Base-by-base conservation (phyloP, 2,113 vertebrate species). In the Eulemur rufifrons region DNA sequence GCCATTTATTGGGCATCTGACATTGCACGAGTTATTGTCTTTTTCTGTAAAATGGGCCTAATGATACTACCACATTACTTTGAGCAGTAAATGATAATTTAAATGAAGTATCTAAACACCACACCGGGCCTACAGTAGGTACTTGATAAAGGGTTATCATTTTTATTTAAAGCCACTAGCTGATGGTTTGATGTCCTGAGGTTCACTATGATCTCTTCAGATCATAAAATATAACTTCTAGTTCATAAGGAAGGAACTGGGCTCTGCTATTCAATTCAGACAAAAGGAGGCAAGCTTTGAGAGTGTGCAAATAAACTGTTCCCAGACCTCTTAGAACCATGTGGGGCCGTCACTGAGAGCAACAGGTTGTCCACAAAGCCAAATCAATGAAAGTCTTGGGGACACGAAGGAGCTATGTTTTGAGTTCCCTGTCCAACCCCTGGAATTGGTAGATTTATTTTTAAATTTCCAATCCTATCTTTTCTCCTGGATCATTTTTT, bases 121-220 rank as follows among this genome's bases (percentile, higher is more conserved):
- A 77, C 27, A 6, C 18, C 23, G 52, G 20, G 54, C 14, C 15
- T 25, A 71, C 0, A 71, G 23, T 25, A 80, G 77, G 20, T 39
- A 61, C 80, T 56, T 86, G 20, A 76, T 59, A 59, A 93, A 77
- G n/a, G 15, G 17, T 20, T 10, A 74, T 54, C 1, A 8, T 77
- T 95, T 86, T 83, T 90, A 80, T 76, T 82, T 93, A 39, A 94
- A 80, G 20, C 69, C 42, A 8, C 11, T 27, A 69, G 25, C 32
- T 63, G n/a, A 93, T 63, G 9, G 39, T 78, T 59, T 96, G 68
- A 93, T 78, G 91, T 86, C 68, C n/a, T 73, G 9, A 94, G 10
- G 34, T 50, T 88, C 25, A 2, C 21, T 94, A 32, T 39, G 45
- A 64, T 47, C 1, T 71, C 50, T 74, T 71, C 47, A 91, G n/a